Percentiles rank a stretch among this genome's conserved stretches.
phyloP scores from a whole-genome alignment of 2,888 invertebrate species.

The Leucoma salicis region DNA sequence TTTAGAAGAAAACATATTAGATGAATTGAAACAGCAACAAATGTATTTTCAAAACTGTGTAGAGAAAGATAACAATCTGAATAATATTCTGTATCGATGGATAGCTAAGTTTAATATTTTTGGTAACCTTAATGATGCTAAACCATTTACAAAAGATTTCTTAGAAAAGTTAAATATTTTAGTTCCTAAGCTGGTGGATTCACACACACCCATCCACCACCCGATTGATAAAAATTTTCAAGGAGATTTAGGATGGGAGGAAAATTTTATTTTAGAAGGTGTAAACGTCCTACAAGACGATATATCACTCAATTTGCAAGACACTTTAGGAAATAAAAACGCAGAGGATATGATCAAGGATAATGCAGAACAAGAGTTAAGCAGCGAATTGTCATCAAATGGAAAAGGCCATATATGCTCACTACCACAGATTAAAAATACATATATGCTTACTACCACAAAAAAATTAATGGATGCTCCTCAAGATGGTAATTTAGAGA shows the following conservation, averaged over 20 bases:
- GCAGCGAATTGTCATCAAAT: constrained; percentile 34
- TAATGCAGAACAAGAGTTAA: constrained; percentile 44
- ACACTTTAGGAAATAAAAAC: constrained; percentile 32
- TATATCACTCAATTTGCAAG: constrained; percentile 43
- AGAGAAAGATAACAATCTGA: constrained; percentile 34
- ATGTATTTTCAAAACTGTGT: constrained; percentile 27
- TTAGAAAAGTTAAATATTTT: constrained; percentile 32
- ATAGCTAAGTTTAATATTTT: constrained; percentile 42
- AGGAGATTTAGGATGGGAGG: constrained; percentile 18
- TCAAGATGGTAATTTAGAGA: constrained; percentile 38
- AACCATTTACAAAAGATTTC: constrained; percentile 37
- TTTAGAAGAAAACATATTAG: constrained; percentile 48
- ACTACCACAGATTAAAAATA: constrained; percentile 41
- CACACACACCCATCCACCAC: no score
- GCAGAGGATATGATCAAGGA: constrained; percentile 33
- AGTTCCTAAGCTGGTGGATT: no score
- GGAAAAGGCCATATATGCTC: constrained; percentile 34
- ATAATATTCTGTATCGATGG: constrained; percentile 46
- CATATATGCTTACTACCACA: constrained; percentile 37
- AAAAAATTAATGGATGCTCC: constrained; percentile 39
- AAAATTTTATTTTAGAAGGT: constrained; percentile 34
- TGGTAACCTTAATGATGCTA: constrained; percentile 34
- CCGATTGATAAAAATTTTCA: no score
- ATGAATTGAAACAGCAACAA: constrained; percentile 42
- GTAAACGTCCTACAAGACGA: constrained; percentile 50